These are phyloP conservation scores for Azemiops feae DNA, from an alignment of 2,113 vertebrate species.

Conservation along the genomic window DNA sequence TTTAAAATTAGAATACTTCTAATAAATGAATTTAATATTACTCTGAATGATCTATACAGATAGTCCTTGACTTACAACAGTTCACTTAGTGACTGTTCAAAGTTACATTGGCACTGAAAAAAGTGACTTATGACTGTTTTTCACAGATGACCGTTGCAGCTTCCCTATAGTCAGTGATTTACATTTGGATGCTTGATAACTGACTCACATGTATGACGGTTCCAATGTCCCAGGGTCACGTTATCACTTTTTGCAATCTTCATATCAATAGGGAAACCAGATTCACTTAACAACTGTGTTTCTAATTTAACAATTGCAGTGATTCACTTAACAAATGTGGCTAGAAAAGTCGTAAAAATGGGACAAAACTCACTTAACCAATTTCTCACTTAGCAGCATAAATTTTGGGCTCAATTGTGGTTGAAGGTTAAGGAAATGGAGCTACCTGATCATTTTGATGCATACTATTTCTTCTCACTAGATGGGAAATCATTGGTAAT, in stretches of 20 bases:
- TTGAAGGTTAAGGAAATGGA: background rate
- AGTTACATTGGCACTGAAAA: background rate
- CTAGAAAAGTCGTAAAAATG: no score
- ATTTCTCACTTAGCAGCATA: background rate
- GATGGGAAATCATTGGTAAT: background rate
- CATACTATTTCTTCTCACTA: background rate
- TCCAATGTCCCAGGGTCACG: background rate
- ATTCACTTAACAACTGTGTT: background rate
- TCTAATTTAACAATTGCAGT: no score
- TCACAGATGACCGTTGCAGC: background rate
- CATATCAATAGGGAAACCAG: background rate
- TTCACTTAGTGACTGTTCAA: background rate
- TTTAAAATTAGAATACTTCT: background rate
- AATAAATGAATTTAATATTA: background rate
- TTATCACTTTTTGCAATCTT: background rate
- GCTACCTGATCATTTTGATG: background rate
- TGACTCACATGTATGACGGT: background rate
- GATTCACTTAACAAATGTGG: background rate
- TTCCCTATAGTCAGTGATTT: no score
- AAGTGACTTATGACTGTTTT: background rate
- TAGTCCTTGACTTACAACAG: background rate
- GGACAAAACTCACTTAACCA: background rate
- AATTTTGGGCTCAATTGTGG: background rate
- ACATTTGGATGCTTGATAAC: background rate
- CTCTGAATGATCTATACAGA: background rate